Conservation (phyloP, 2,888 invertebrate genomes). For the Nomada fabriciana region DNA sequence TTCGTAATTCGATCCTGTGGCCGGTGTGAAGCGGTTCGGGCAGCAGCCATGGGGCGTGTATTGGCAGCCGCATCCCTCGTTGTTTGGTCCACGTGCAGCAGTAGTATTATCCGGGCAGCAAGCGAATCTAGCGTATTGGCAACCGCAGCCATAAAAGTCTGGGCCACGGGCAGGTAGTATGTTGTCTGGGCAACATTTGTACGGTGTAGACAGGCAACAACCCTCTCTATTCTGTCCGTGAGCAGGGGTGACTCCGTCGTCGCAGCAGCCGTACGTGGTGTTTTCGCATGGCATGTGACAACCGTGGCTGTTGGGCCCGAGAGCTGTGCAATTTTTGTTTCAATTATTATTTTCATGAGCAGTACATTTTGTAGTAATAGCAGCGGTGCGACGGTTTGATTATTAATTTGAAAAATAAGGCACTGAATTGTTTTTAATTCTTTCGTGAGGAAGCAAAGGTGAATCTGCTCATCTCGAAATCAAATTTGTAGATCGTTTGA, state of each 20-base stretch:
- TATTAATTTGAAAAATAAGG: too few species aligned
- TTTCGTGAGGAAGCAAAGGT: too few species aligned
- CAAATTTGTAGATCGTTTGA: too few species aligned
- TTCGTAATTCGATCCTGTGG: slow-evolving; percentile 90
- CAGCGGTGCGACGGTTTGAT: too few species aligned
- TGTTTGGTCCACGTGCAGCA: slow-evolving; percentile 91
- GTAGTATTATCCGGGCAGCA: slow-evolving; percentile 95
- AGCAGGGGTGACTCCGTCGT: slow-evolving; percentile 92
- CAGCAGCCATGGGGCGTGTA: slow-evolving; percentile 92
- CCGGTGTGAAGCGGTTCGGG: slow-evolving; percentile 92
- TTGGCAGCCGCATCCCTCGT: slow-evolving; percentile 93
- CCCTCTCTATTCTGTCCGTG: slow-evolving; percentile 94
- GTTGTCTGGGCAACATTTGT: slow-evolving; percentile 97
- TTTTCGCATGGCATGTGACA: slow-evolving; percentile 90
- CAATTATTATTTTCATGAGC: neutral
- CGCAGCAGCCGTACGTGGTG: slow-evolving; percentile 93
- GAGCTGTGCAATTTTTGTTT: slow-evolving; percentile 84
- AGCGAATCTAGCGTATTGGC: slow-evolving; percentile 90
- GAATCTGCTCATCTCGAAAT: too few species aligned
- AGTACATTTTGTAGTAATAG: too few species aligned
- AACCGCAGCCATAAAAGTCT: slow-evolving; percentile 90
- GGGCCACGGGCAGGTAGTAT: slow-evolving; percentile 92
- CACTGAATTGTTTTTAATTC: too few species aligned
- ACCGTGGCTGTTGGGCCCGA: slow-evolving; percentile 90
- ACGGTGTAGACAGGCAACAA: slow-evolving; percentile 90